Evolutionary conservation across 2,113 vertebrate genomes (phyloP), one percentile per base, ranked within the genome.

Genomic region (Sitta europaea): DNA sequence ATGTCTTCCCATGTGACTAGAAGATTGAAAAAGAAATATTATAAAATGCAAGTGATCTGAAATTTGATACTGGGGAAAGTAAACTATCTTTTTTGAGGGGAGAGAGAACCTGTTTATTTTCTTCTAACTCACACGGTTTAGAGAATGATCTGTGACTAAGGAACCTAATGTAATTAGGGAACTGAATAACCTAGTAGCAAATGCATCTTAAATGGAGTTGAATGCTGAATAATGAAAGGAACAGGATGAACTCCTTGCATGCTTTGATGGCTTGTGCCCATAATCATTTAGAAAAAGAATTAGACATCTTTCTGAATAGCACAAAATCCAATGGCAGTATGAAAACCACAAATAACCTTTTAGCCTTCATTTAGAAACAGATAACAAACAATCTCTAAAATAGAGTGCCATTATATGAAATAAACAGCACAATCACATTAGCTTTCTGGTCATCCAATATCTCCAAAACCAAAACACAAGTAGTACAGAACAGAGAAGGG

Each of bases 171-270:
- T 16, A 85, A 95, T 93, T 50, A 92, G 53, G 36, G n/a, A 93
- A 74, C 23, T 62, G 62, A 86, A 90, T 68, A 94, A 71, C 36
- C 36, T 85, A 93, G 90, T 35, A 82, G 78, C n/a, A 92, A 94
- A 90, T 78, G 66, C 43, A 42, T 82, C 36, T 86, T 82, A 81
- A 94, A 83, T 90, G 65, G 53, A 87, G 43, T 47, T 83, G 57
- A 90, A 89, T 50, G 48, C 24, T 92, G 45, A 76, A 82, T 76
- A 93, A 92, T 42, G 62, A 29, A 76, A 93, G 50, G 66, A 86
- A 87, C 31, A 62, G 63, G 51, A 93, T 57, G 28, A 94, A 68
- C 14, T 76, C 18, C 35, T 65, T 54, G 42, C 45, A 22, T 76
- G 22, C 42, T 82, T 67, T 63, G 20, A 65, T 79, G n/a, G 42